phyloP scores from a whole-genome alignment of 2,888 invertebrate genomes.

The Euzetes globulus region DNA sequence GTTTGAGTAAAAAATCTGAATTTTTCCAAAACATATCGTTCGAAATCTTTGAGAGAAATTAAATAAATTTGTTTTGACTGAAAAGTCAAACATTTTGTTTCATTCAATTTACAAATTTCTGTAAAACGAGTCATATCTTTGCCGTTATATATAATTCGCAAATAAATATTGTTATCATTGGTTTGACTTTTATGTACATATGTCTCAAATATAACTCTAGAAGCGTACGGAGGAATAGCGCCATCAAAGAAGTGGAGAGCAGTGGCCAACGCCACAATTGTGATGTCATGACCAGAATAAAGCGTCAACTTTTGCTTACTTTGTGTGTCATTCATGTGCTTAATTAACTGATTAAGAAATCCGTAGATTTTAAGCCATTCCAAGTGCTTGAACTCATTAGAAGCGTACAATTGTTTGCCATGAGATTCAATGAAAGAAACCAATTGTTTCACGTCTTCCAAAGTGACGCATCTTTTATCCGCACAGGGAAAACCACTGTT shows the following conservation, averaged over 20 bases:
- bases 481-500: constrained; percentile 69
- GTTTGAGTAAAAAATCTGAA: constrained; percentile 19
- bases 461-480: constrained; percentile 50
- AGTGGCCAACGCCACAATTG: constrained; percentile 70
- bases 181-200: background rate
- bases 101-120: constrained; percentile 60
- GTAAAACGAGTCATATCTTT: constrained; percentile 72
- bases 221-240: constrained; percentile 69
- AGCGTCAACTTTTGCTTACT: constrained; percentile 55
- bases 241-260: constrained; percentile 64
- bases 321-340: constrained; percentile 63
- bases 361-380: constrained; percentile 71
- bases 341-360: constrained; percentile 68
- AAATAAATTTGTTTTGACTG: background rate
- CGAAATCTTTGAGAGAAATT: constrained; percentile 6
- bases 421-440: constrained; percentile 78
- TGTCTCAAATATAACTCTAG: constrained; percentile 71
- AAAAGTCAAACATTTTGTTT: background rate
- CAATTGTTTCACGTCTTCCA: constrained; percentile 66
- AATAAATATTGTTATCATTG: constrained; percentile 58
- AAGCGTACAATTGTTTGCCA: constrained; percentile 54
- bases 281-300: constrained; percentile 87
- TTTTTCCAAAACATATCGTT: background rate
- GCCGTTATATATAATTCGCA: constrained; percentile 76
- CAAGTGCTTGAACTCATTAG: constrained; percentile 49